phyloP scores from a whole-genome alignment of 2,797 vertebrate species.

The Prunella strophiata region DNA sequence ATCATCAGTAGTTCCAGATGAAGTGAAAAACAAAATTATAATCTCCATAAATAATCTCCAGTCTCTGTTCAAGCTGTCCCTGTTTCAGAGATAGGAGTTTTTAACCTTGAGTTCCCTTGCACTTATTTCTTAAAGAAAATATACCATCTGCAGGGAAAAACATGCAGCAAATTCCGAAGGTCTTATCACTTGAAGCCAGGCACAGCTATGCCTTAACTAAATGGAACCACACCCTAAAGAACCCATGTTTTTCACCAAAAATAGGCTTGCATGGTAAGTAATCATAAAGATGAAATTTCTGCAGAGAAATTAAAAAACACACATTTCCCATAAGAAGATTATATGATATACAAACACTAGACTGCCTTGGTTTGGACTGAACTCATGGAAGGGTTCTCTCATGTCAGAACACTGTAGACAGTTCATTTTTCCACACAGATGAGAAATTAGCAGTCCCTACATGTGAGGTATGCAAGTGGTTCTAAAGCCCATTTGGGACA shows the following conservation, averaged over 20 bases:
- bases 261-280: neutral
- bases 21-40: neutral
- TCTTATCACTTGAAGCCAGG: constrained; percentile 57
- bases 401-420: neutral
- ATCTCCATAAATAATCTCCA: constrained; percentile 5
- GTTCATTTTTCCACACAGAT: neutral
- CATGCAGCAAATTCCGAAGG: constrained; percentile 12
- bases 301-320: neutral
- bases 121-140: constrained; percentile 37
- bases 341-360: neutral
- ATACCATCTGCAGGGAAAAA: constrained; percentile 11
- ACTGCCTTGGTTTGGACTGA: neutral
- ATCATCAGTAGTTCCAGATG: constrained; percentile 38
- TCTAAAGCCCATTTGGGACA: neutral
- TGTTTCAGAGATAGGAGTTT: neutral
- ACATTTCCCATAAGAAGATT: neutral
- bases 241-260: constrained; percentile 42
- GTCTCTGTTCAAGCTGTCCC: neutral
- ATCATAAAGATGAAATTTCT: neutral
- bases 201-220: constrained; percentile 13
- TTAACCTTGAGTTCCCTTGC: constrained; percentile 5
- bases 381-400: neutral
- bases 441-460: neutral
- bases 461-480: neutral
- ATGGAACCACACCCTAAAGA: constrained; percentile 38